A percentile compares a stretch with the other conserved stretches of the same genome.
Conservation (phyloP, 1,140 invertebrate species). For the Trachymyrmex cornetzi region DNA sequence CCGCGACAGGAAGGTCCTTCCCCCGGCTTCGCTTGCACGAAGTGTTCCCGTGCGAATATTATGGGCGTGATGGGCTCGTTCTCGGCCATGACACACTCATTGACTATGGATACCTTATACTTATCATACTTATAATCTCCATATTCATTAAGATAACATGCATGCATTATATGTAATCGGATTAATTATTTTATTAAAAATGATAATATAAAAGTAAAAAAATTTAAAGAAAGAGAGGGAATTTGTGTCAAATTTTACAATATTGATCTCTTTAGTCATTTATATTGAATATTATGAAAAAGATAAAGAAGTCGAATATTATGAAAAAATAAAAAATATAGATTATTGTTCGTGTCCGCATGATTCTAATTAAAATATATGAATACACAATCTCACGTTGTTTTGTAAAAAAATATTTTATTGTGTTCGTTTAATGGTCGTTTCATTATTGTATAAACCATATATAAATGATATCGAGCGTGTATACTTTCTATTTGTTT, state of each 20-base stretch:
- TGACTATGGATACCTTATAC: background rate
- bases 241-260: background rate
- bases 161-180: background rate
- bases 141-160: background rate
- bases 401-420: too few species aligned
- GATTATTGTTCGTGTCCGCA: too few species aligned
- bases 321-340: background rate
- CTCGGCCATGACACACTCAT: conserved; percentile 13
- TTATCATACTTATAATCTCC: conserved; percentile 15
- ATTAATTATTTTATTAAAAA: conserved; percentile 33
- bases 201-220: background rate
- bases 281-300: background rate
- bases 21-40: background rate
- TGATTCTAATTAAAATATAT: too few species aligned
- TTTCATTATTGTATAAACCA: too few species aligned
- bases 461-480: too few species aligned
- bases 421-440: too few species aligned
- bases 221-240: background rate
- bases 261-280: background rate
- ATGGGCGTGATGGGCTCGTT: conserved; percentile 15
- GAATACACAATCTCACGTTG: too few species aligned
- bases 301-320: background rate
- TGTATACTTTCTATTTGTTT: too few species aligned
- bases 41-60: conserved; percentile 12
- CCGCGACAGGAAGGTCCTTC: conserved; percentile 41